Evolutionary conservation across 2,888 invertebrate genomes (phyloP), one percentile per base, ranked within the genome.

Genomic region (Diogma glabrata): DNA sequence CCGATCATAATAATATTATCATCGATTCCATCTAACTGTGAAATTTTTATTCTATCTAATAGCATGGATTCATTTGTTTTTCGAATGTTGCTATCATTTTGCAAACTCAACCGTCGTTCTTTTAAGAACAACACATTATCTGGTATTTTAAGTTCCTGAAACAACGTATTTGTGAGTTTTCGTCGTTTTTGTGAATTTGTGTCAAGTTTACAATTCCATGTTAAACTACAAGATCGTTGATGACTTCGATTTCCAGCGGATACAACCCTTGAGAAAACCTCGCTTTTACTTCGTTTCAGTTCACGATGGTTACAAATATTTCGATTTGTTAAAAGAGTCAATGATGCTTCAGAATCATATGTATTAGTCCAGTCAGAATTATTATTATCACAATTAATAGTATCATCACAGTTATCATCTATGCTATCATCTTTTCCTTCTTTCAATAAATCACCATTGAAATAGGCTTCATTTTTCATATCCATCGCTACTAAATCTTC

Each of bases 131-230:
- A 67, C 17, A 68, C 65, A 53, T 72, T 69, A 23, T 75, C 75
- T 2, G 74, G 68, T n/a, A 70, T 59, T 46, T 69, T 59, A n/a
- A 70, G 56, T 47, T 72, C 71, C 51, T 67, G 60, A 3, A 66
- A 53, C 54, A 59, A 69, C 2, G 73, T 69, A 3, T 81, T 72
- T n/a, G n/a, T n/a, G n/a, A n/a, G n/a, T 69, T 85, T 86, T 49
- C 85, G 75, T 56, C 84, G 75, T 58, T 85, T 86, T 51, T 81
- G 77, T 6, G 76, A 76, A 51, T 74, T 75, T 26, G 77, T 75
- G 58, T 84, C 83, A 51, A 84, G 70, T 69, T 83, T 84, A 60
- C 80, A 83, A 60, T 79, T 82, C 75, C 82, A 79, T 1, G 79
- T 78, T 38, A 81, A 65, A 63, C 81, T 82, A 57, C 81, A 82